A percentile compares a stretch with the other conserved stretches of the same genome.
Evolutionary conservation across 2,888 invertebrate species (phyloP).

Genomic region (Allolobophora icterica): DNA sequence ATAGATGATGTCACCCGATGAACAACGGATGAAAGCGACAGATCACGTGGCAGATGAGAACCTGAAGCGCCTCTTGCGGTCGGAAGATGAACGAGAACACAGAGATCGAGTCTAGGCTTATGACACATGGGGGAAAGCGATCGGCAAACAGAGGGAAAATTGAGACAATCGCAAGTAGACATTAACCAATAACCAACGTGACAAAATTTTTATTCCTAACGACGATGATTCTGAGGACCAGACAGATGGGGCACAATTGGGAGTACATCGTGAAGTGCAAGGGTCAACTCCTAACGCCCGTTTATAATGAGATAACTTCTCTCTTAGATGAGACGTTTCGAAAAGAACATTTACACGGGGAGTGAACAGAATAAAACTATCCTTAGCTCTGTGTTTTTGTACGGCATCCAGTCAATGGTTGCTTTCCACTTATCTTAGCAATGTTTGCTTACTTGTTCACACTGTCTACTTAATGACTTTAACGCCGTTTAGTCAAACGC

Average conservation of each 20-base stretch:
- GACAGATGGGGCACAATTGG: too few species aligned
- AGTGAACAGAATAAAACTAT: neutral
- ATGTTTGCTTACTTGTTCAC: neutral
- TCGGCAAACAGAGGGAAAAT: slow-evolving; percentile 1
- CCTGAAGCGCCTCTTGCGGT: neutral
- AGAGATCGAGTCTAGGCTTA: neutral
- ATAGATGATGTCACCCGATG: neutral
- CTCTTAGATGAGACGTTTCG: neutral
- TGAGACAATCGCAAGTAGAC: slow-evolving; percentile 17
- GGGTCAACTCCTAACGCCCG: too few species aligned
- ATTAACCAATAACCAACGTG: neutral
- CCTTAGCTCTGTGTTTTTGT: neutral
- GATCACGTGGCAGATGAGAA: slow-evolving; percentile 17
- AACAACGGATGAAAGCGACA: neutral
- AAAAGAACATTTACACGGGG: neutral
- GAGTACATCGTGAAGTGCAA: too few species aligned
- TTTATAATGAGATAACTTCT: neutral
- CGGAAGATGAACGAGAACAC: neutral
- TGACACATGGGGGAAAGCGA: neutral
- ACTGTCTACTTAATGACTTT: neutral
- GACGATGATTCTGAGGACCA: neutral
- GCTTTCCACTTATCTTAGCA: neutral
- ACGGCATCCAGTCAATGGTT: too few species aligned
- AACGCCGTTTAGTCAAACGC: neutral
- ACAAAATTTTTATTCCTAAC: neutral